These are phyloP conservation scores for Turritopsis rubra DNA, from an alignment of 30 jellyfish, hydroid and myxozoan genomes.

Conservation along the genomic window DNA sequence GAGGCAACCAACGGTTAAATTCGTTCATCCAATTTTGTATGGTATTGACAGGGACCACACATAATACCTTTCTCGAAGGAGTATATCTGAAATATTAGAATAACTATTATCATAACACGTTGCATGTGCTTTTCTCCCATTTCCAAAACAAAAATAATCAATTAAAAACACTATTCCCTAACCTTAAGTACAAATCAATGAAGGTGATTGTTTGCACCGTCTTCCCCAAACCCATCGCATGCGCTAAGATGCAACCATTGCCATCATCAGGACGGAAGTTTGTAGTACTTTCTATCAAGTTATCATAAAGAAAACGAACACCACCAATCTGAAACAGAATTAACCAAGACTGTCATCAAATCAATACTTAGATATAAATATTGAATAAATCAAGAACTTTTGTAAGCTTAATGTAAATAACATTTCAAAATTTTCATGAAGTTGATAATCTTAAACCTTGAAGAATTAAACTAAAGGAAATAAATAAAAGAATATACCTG, in stretches of 20 bases:
- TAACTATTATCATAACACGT: not conserved
- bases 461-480: not conserved
- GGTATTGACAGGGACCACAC: conserved; percentile 84
- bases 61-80: conserved; percentile 58
- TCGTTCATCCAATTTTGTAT: conserved; percentile 82
- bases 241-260: conserved; percentile 92
- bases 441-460: too few relatives aligned
- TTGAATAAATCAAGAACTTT: too few relatives aligned
- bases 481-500: conserved; percentile 47
- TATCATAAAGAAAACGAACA: conserved; percentile 75
- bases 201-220: conserved; percentile 83
- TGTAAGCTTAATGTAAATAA: too few relatives aligned
- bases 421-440: too few relatives aligned
- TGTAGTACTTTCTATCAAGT: conserved; percentile 66
- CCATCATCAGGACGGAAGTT: conserved; percentile 48
- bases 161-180: not conserved
- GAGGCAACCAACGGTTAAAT: conserved; percentile 88
- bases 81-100: conserved; percentile 40
- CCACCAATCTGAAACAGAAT: conserved; percentile 64
- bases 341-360: too few relatives aligned
- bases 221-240: conserved; percentile 98
- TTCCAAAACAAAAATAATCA: not conserved
- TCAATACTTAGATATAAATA: too few relatives aligned
- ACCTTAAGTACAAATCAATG: conserved; percentile 71
- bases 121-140: not conserved